Percentiles rank a stretch among this genome's conserved stretches.
phyloP scores from a whole-genome alignment of 2,888 invertebrate genomes.

The Drosophila eohydei region DNA sequence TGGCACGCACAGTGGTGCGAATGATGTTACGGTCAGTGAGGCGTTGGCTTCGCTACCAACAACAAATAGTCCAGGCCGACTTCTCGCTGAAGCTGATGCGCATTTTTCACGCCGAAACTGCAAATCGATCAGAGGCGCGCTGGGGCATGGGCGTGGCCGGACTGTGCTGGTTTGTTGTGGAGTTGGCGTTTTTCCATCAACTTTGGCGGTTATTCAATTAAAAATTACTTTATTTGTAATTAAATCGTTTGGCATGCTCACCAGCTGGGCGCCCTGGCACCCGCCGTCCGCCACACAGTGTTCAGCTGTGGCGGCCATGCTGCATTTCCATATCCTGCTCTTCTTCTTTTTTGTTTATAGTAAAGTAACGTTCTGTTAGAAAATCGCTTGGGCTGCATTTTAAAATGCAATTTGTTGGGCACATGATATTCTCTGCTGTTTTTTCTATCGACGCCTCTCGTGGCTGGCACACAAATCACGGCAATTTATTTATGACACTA shows the following conservation, averaged over 20 bases:
- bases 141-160: constrained; percentile 2
- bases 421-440: constrained; percentile 43
- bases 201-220: constrained; percentile 83
- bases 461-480: constrained; percentile 69
- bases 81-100: constrained; percentile 40
- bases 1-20: constrained; percentile 60
- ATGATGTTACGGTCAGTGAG: constrained; percentile 44
- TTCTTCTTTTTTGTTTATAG: constrained; percentile 8
- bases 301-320: constrained; percentile 45
- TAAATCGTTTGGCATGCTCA: constrained; percentile 75
- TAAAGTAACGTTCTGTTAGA: constrained; percentile 53
- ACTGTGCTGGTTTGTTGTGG: constrained; percentile 16
- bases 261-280: constrained; percentile 39
- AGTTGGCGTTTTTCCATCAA: constrained; percentile 64
- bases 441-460: constrained; percentile 46
- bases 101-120: constrained; percentile 51
- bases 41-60: constrained; percentile 17
- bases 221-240: constrained; percentile 84
- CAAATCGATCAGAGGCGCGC: constrained; percentile 58
- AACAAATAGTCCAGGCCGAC: constrained; percentile 12
- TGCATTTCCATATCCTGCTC: constrained; percentile 21
- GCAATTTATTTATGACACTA: constrained; percentile 80
- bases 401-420: constrained; percentile 70
- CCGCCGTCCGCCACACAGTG: background rate
- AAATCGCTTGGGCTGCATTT: constrained; percentile 70